phyloP scores from a whole-genome alignment of 2,113 vertebrate species.

The Meles meles region DNA sequence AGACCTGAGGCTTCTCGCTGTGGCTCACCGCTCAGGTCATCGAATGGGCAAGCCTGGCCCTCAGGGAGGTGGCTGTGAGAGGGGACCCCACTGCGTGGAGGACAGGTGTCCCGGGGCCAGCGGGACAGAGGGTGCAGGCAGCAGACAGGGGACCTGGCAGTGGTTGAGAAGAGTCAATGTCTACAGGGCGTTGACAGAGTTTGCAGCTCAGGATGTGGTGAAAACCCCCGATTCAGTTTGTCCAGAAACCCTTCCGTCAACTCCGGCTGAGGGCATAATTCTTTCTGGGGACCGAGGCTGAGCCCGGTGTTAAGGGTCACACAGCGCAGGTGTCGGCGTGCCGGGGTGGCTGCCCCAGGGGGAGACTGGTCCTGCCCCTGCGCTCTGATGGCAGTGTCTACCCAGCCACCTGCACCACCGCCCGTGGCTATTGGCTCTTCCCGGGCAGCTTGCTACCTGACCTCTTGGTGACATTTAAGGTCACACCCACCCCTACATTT shows the following conservation, averaged over 20 bases:
- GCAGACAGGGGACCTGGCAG: background rate
- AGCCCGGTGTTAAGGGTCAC: fast-evolving
- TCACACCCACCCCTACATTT: background rate
- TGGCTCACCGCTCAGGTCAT: background rate
- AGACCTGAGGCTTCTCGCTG: fast-evolving
- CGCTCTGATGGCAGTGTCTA: no score
- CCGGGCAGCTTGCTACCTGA: background rate
- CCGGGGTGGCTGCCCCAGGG: background rate
- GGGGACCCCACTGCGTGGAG: fast-evolving
- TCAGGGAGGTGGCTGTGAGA: background rate
- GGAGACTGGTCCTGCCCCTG: background rate
- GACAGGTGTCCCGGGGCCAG: background rate
- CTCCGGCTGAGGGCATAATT: background rate
- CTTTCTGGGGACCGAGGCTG: background rate
- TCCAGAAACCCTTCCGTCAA: background rate
- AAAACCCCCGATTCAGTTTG: no score
- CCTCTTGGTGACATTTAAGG: background rate
- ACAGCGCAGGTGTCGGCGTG: background rate
- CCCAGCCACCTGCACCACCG: background rate
- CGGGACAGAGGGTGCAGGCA: background rate
- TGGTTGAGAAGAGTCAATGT: background rate
- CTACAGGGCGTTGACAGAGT: no score
- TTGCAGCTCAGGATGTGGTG: no score
- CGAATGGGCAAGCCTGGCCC: background rate
- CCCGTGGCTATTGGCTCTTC: background rate